Evolutionary conservation across 2,113 vertebrate genomes (phyloP).

Genomic region (Hyaena hyaena): DNA sequence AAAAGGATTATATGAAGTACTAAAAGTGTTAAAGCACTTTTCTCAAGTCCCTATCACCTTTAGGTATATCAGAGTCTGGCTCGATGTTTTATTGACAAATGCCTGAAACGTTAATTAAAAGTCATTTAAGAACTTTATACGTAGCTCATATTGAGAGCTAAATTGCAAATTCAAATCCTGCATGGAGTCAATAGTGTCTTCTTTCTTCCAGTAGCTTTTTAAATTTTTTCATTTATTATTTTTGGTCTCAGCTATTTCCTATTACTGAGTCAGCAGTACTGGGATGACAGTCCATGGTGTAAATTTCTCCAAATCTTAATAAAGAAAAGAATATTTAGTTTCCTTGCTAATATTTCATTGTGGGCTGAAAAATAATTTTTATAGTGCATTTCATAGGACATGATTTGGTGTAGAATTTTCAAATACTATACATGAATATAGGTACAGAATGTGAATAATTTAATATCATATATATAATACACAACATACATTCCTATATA

Average conservation of each 20-base stretch:
- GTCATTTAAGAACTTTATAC: not conserved
- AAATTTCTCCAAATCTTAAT: not conserved
- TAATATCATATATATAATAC: not conserved
- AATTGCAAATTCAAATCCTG: not conserved
- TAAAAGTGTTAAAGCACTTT: not conserved
- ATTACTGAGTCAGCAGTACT: not conserved
- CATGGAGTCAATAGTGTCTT: not conserved
- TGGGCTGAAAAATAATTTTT: constrained; percentile 18
- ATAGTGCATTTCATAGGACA: not conserved
- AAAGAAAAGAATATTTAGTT: not conserved
- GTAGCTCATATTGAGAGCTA: not conserved
- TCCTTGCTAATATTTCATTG: not conserved
- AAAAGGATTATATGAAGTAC: not conserved
- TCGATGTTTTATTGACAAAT: not conserved
- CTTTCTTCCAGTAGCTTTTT: not conserved
- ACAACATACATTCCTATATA: no score
- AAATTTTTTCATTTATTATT: not conserved
- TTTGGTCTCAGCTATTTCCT: not conserved
- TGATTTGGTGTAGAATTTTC: constrained; percentile 17
- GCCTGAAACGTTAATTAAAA: not conserved
- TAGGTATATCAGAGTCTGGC: not conserved
- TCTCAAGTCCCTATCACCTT: not conserved
- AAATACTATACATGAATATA: not conserved
- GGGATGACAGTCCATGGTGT: not conserved
- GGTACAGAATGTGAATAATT: not conserved